Evolutionary conservation across 2,113 vertebrate genomes (phyloP), one percentile per base, ranked within the genome.

Genomic region (Tachysurus vachellii): DNA sequence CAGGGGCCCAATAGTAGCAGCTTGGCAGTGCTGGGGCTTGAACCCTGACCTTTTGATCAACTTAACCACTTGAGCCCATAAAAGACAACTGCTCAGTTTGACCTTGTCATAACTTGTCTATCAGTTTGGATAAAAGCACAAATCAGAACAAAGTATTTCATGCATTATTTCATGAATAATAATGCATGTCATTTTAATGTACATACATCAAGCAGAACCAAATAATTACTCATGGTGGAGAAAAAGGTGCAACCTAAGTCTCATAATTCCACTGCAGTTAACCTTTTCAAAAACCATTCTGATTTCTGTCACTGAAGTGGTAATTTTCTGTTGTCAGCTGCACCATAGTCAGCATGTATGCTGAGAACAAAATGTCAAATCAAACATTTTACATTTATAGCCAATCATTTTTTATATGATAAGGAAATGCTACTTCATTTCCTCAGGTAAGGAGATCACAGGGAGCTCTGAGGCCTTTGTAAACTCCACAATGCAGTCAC

Each of bases 371-470:
- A 31, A 1, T 68, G 16, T 50, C 42, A 17, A 19, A 47, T 47
- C 9, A 11, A n/a, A 73, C 3, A 21, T 71, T 44, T 21, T 21
- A 19, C 26, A 10, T 76, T 76, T 50, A 50, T 14, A 26, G 19
- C 44, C 26, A 71, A 42, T 71, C 1, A 70, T n/a, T 66, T 66
- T 66, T 66, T 19, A n/a, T 4, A n/a, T 64, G 26, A 71, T 26
- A 50, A 2, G 23, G 10, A 17, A 57, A 80, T 56, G 53, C 54
- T 50, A 9, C 47, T 77, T 96, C 90, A 96, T 95, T 94, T 95
- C 94, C 95, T 95, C 95, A 97, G 96, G 96, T 96, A 91, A 96
- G 95, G 95, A 96, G 94, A 95, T 96, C 94, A 95, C 95, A 91
- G 96, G 96, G 93, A 96, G 93, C 92, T 93, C 95, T 89, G 95